A percentile compares a stretch with the other conserved stretches of the same genome.
Conservation (phyloP, 2,113 vertebrate genomes). For the Xyliphius kryptos region DNA sequence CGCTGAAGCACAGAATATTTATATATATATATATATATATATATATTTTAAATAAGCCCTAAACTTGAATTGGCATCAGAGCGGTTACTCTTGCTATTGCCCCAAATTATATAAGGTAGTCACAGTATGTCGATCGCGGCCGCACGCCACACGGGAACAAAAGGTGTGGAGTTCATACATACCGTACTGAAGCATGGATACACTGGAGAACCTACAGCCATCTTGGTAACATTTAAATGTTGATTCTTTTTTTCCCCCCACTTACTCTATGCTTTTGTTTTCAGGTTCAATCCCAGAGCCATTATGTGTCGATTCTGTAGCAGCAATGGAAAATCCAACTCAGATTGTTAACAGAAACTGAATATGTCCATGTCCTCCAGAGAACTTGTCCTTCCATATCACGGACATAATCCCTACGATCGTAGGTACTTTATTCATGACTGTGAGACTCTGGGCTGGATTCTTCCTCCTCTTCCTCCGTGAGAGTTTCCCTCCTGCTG, state of each 20-base stretch:
- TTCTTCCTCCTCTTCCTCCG: slow-evolving; percentile 74
- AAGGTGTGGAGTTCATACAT: slow-evolving; percentile 31
- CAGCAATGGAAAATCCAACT: slow-evolving; percentile 29
- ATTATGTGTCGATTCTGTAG: slow-evolving; percentile 2
- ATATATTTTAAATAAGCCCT: slow-evolving; percentile 12
- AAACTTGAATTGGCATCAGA: slow-evolving; percentile 7
- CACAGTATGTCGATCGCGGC: slow-evolving; percentile 26
- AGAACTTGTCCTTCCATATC: slow-evolving; percentile 25
- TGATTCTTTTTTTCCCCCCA: slow-evolving; percentile 4
- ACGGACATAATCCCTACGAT: slow-evolving; percentile 24
- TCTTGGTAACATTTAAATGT: not conserved
- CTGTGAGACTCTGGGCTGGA: slow-evolving; percentile 84
- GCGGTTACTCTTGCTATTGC: slow-evolving; percentile 13
- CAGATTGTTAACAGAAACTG: slow-evolving; percentile 7
- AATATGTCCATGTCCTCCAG: not conserved
- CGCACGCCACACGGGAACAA: slow-evolving; percentile 14
- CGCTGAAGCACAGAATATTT: slow-evolving; percentile 16
- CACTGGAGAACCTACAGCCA: slow-evolving; percentile 19
- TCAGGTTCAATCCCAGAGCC: slow-evolving; percentile 1
- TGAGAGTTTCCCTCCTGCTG: slow-evolving; percentile 85
- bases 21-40: slow-evolving; percentile 13
- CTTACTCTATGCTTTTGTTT: slow-evolving; percentile 1
- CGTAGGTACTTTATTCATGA: slow-evolving; percentile 57
- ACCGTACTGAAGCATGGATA: slow-evolving; percentile 21
- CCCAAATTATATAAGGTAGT: slow-evolving; percentile 6